phyloP scores from a whole-genome alignment of 2,888 invertebrate species.

The Chrysina gloriosa region DNA sequence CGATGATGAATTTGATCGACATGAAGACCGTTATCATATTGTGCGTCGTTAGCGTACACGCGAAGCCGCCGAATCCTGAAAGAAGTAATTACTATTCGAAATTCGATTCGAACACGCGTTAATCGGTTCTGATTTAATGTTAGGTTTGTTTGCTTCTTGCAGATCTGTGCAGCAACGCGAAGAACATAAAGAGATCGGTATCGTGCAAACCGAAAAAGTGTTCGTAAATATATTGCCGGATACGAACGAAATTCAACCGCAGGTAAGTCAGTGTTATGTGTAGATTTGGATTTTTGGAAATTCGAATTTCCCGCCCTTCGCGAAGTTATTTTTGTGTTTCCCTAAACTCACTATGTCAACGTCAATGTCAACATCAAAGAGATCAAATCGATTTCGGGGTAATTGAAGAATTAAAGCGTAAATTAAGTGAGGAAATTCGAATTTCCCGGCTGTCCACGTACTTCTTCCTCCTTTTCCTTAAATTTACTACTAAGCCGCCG shows the following conservation, averaged over 20 bases:
- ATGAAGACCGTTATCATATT: constrained; percentile 1
- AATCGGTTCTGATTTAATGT: neutral
- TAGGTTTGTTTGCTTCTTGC: constrained; percentile 4
- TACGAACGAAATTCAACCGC: constrained; percentile 4
- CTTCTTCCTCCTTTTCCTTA: too few species aligned
- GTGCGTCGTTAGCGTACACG: constrained; percentile 9
- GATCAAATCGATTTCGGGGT: too few species aligned
- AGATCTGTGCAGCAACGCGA: constrained; percentile 13
- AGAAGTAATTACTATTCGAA: constrained; percentile 14
- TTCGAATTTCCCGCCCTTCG: neutral
- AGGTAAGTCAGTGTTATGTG: too few species aligned
- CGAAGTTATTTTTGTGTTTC: neutral
- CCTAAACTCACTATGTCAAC: too few species aligned
- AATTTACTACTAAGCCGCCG: too few species aligned
- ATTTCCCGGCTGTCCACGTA: too few species aligned
- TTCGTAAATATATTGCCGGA: constrained; percentile 24
- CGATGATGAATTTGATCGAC: constrained; percentile 14
- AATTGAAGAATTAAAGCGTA: too few species aligned
- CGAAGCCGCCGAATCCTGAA: constrained; percentile 20
- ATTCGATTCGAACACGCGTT: neutral
- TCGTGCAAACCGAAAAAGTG: constrained; percentile 10
- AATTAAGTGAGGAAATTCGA: too few species aligned
- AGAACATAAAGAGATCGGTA: neutral
- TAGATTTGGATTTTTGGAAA: neutral
- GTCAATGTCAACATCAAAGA: too few species aligned